Conservation (phyloP, 2,888 invertebrate species). For the Petrophora chlorosata region DNA sequence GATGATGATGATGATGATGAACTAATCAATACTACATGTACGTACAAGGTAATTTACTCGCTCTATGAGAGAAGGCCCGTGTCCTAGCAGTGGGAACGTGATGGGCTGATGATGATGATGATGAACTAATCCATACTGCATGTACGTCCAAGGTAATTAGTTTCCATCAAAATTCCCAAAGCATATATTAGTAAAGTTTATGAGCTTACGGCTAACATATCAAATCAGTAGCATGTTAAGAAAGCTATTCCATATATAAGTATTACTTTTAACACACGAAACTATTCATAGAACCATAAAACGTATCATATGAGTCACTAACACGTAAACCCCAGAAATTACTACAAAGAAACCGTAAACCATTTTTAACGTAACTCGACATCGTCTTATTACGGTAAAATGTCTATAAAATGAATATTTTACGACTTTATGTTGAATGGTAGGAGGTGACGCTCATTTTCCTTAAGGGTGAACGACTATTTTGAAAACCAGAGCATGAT, state of each 20-base stretch:
- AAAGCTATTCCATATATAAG: background rate
- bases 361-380: constrained; percentile 26
- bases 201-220: no score
- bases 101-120: no score
- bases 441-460: background rate
- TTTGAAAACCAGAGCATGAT: no score
- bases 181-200: no score
- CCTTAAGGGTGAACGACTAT: background rate
- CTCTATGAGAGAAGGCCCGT: no score
- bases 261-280: constrained; percentile 15
- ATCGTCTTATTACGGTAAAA: constrained; percentile 40
- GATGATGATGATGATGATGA: no score
- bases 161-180: no score
- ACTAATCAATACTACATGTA: no score
- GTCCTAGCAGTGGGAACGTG: no score
- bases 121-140: no score
- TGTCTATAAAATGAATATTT: constrained; percentile 50
- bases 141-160: no score
- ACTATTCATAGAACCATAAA: constrained; percentile 17
- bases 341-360: constrained; percentile 49
- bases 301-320: constrained; percentile 24
- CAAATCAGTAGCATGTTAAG: background rate
- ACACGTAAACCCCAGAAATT: constrained; percentile 30
- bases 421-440: constrained; percentile 21
- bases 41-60: no score